Percentiles rank a stretch among this genome's conserved stretches.
phyloP scores from a whole-genome alignment of 2,888 invertebrate species.

The Xylocampa areola region DNA sequence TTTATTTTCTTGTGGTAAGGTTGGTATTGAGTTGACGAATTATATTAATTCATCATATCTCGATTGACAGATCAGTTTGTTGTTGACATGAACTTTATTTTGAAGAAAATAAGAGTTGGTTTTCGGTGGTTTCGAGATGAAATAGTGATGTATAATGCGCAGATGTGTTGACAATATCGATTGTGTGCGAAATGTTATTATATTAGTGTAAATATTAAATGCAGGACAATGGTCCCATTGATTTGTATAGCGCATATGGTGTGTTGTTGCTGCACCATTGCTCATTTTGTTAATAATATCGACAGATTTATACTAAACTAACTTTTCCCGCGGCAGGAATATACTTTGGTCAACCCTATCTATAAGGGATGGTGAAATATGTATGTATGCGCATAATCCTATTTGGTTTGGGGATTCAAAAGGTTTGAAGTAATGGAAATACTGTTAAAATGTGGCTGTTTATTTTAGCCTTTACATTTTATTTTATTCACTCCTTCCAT shows the following conservation, averaged over 20 bases:
- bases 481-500: constrained; percentile 23
- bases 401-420: constrained; percentile 52
- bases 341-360: constrained; percentile 32
- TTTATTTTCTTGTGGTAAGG: neutral
- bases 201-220: constrained; percentile 57
- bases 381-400: constrained; percentile 53
- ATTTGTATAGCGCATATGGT: constrained; percentile 53
- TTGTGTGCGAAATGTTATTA: constrained; percentile 56
- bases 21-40: constrained; percentile 7
- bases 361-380: constrained; percentile 20
- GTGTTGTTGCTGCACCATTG: constrained; percentile 44
- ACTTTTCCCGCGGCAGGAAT: constrained; percentile 7
- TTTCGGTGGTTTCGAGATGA: constrained; percentile 20
- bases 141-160: constrained; percentile 26
- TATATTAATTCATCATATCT: constrained; percentile 55
- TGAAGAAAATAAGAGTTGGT: constrained; percentile 29
- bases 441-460: constrained; percentile 38
- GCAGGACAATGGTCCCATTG: constrained; percentile 45
- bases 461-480: constrained; percentile 31
- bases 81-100: constrained; percentile 30
- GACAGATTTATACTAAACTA: constrained; percentile 50
- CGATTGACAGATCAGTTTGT: constrained; percentile 51
- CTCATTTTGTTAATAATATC: constrained; percentile 62
- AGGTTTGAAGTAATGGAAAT: constrained; percentile 45
- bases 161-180: constrained; percentile 63